Conservation (phyloP, 2,113 vertebrate genomes). For the Xenus cinereus region DNA sequence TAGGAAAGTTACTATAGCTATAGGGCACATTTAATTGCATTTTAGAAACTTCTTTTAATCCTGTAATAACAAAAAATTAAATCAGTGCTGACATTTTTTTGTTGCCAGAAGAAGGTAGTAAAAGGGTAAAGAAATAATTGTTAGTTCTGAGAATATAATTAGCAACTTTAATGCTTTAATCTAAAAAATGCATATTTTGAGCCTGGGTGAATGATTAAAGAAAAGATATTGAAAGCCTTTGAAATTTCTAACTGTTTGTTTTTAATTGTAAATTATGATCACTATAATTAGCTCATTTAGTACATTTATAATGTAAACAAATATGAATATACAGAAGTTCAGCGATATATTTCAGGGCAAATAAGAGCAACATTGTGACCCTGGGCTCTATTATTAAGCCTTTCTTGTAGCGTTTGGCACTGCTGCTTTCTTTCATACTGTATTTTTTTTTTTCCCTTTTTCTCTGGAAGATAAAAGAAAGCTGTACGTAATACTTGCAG, state of each 20-base stretch:
- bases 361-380: slow-evolving; percentile 67
- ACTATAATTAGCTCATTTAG: slow-evolving; percentile 82
- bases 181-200: slow-evolving; percentile 85
- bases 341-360: slow-evolving; percentile 71
- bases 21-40: slow-evolving; percentile 85
- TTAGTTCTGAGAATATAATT: slow-evolving; percentile 88
- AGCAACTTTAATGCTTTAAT: slow-evolving; percentile 88
- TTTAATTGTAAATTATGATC: slow-evolving; percentile 84
- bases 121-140: slow-evolving; percentile 89
- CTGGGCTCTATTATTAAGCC: slow-evolving; percentile 53
- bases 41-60: slow-evolving; percentile 87
- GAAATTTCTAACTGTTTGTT: slow-evolving; percentile 82
- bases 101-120: slow-evolving; percentile 87
- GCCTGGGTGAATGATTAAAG: slow-evolving; percentile 83
- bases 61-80: slow-evolving; percentile 88
- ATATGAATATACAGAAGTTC: slow-evolving; percentile 75
- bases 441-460: background rate
- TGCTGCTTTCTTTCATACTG: slow-evolving; percentile 23
- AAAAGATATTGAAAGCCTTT: slow-evolving; percentile 84
- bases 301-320: slow-evolving; percentile 80
- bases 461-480: slow-evolving; percentile 34
- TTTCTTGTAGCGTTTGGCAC: slow-evolving; percentile 49
- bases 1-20: slow-evolving; percentile 82
- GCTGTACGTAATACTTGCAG: background rate
- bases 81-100: slow-evolving; percentile 86